A percentile compares a stretch with the other conserved stretches of the same genome.
Evolutionary conservation across 2,797 vertebrate species (phyloP).

Genomic region (Gymnothorax javanicus): DNA sequence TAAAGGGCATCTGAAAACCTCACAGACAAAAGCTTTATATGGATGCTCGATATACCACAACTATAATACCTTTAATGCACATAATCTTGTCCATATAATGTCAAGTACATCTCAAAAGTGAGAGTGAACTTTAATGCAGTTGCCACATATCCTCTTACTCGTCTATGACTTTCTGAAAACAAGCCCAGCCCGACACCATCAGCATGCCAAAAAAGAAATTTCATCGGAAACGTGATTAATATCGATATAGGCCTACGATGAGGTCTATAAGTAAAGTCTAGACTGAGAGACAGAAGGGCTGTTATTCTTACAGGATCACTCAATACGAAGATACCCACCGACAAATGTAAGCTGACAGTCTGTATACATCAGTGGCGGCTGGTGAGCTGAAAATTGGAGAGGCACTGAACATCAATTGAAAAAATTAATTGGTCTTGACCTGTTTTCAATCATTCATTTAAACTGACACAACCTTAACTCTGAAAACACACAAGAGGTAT

Average conservation of each 20-base stretch:
- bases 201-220: not conserved
- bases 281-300: no score
- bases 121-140: not conserved
- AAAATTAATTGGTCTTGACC: no score
- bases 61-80: slow-evolving; percentile 13
- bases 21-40: not conserved
- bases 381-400: no score
- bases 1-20: not conserved
- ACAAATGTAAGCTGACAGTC: no score
- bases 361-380: no score
- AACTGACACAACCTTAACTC: no score
- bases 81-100: not conserved
- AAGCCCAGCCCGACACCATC: not conserved
- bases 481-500: no score
- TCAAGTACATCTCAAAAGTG: not conserved
- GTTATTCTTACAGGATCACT: no score
- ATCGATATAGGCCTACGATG: not conserved
- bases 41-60: not conserved
- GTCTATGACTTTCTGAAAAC: not conserved
- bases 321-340: no score
- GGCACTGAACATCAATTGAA: no score
- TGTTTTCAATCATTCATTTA: no score
- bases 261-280: no score
- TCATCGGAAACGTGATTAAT: not conserved
- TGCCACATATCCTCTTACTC: not conserved